Base-by-base conservation (phyloP, 2,113 vertebrate genomes). In the Cacatua alba region DNA sequence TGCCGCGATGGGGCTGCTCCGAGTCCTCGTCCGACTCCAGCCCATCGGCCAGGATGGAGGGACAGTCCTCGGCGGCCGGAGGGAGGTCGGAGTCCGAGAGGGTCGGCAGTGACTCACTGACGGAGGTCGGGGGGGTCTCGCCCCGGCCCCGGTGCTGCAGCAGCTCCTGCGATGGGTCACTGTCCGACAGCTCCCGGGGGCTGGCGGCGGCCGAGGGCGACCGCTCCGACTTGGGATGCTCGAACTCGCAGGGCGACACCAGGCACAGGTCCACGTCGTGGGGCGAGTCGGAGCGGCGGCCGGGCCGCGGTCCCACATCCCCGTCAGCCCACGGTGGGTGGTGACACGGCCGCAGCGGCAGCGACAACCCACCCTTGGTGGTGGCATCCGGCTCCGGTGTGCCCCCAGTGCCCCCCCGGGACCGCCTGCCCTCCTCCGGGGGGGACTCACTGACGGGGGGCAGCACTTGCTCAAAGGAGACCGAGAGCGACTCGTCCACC, bases 241-340 rank as follows among this genome's bases (percentile, higher is more conserved):
- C 98, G 33, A 99, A 99, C 97, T 99, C 99, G 13, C 99, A 99
- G 5, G 99, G 99, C 0, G 99, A 99, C 69, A 99, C 99, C 69
- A 99, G 95, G 86, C 99, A 99, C 46, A 99, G 97, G 69, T 99
- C 99, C 8, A 99, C 99, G 1, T 99, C 99, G 6, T 99, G 99
- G 0, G 98, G 98, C 1, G 98, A 98, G 15, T 98, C 98, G 0
- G 98, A 98, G 18, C 97, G 97, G 39, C 71, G 95, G n/a, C 88
- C 90, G 2, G 97, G 71, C 23, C 68, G 72, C 0, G 91, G 84
- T 0, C 72, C 31, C 39, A 82, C 78, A 1, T 97, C 97, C 4
- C 97, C 97, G 0, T 98, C 97, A 5, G 87, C 93, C 43, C 97
- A 86, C 9, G 91, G 96, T 4, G 87, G 51, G 24, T 98, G 98